Base-by-base conservation (phyloP, 2,888 invertebrate genomes). In the Macaria notata region DNA sequence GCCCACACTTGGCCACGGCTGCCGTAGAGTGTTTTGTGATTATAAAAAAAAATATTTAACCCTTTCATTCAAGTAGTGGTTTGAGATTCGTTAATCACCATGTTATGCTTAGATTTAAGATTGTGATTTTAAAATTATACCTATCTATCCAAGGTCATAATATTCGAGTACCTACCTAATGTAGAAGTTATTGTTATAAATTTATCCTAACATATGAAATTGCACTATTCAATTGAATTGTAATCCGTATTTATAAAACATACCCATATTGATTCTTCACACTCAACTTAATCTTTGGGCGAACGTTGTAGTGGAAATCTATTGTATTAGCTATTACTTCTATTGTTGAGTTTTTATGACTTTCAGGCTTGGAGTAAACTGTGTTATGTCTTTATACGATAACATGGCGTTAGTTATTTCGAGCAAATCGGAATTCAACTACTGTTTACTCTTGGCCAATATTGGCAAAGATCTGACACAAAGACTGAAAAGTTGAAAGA, bases 41-140 rank as follows among this genome's bases (percentile, higher is more conserved):
- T 71, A 73, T 19, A 19, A 19, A 19, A 68, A 62, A 63, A 74
- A 76, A 75, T 76, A 78, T 79, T 77, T 80, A 78, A 77, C 73
- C 81, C 75, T 76, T 83, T 70, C 50, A 77, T 59, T 59, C 54
- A 75, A 59, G 78, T 84, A 83, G 83, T 76, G 76, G 77, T 79
- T 83, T 82, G 70, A 70, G 77, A 76, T 73, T 78, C 68, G 77
- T 77, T 78, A 75, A 70, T 77, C 72, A 74, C 75, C 77, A 79
- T 77, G 70, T 77, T 81, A 83, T 75, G 59, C 76, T 70, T 84
- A 84, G 81, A 69, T 76, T 41, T 84, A 84, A 83, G 81, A 78
- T 80, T 76, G 76, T 80, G 80, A 79, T 83, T 83, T 78, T 83
- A 81, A 84, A 74, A 75, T 84, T 75, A 81, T 85, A 83, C 79